phyloP scores from a whole-genome alignment of 2,113 vertebrate genomes.

The Amblyopsis rosae region DNA sequence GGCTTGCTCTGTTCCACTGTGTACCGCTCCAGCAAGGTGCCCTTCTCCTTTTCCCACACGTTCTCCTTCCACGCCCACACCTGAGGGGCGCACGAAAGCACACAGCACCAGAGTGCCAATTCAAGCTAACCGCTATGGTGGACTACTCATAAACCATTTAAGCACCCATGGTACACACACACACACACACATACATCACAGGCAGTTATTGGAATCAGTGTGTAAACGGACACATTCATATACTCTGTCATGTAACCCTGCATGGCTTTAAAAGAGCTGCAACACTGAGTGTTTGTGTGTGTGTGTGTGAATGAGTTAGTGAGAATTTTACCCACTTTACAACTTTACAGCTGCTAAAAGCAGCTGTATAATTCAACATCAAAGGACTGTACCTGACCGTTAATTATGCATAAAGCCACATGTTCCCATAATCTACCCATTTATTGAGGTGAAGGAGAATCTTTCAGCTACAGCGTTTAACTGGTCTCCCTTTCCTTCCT shows the following conservation, averaged over 20 bases:
- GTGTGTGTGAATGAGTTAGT: constrained; percentile 22
- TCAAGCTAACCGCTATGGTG: too few species aligned
- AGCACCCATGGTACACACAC: background rate
- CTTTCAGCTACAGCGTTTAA: constrained; percentile 62
- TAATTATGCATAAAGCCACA: constrained; percentile 77
- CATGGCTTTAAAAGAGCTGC: constrained; percentile 14
- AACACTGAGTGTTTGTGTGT: constrained; percentile 32
- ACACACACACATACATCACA: background rate
- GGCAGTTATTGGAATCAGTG: background rate
- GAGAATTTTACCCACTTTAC: constrained; percentile 50
- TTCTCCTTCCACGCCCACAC: constrained; percentile 98
- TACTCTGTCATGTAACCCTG: background rate
- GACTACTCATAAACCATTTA: background rate
- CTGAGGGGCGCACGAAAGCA: constrained; percentile 62
- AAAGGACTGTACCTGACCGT: constrained; percentile 54
- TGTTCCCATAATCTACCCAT: constrained; percentile 75
- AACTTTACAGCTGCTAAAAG: constrained; percentile 65
- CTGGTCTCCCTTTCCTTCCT: constrained; percentile 57
- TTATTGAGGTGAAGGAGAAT: constrained; percentile 64
- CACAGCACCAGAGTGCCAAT: background rate
- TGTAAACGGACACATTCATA: background rate
- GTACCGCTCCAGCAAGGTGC: constrained; percentile 86
- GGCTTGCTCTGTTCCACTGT: constrained; percentile 89
- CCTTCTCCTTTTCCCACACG: constrained; percentile 87
- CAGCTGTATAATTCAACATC: constrained; percentile 74